Conservation (phyloP, 2,113 vertebrate species). For the Sylvietta virens region DNA sequence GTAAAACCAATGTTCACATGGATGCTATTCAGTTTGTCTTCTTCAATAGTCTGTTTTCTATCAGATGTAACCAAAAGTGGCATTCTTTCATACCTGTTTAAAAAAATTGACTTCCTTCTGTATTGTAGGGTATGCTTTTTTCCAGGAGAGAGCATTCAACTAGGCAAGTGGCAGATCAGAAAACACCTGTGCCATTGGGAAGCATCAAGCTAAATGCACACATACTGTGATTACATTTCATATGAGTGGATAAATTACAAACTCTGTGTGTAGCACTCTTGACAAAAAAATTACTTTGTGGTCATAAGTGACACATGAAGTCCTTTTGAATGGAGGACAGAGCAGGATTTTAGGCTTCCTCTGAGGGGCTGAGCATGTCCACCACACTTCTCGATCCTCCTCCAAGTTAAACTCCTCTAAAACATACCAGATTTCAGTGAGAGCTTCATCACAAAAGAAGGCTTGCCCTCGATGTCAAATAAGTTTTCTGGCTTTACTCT, state of each 20-base stretch:
- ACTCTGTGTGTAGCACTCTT: background rate
- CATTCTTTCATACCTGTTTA: background rate
- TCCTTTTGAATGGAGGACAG: background rate
- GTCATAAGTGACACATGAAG: background rate
- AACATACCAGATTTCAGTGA: background rate
- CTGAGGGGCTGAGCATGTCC: background rate
- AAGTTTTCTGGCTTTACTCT: background rate
- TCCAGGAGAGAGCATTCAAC: background rate
- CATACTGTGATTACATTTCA: background rate
- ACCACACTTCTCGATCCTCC: background rate
- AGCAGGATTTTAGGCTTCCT: background rate
- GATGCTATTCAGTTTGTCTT: background rate
- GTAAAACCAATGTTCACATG: background rate
- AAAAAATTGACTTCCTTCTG: background rate
- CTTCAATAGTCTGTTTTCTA: background rate
- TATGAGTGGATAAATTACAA: background rate
- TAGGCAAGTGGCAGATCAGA: background rate
- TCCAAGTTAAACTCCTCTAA: background rate
- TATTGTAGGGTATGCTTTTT: background rate
- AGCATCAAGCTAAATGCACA: background rate
- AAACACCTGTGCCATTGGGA: background rate
- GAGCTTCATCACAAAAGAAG: background rate
- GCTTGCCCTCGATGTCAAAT: background rate
- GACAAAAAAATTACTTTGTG: background rate
- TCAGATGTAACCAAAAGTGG: background rate